A percentile compares a stretch with the other conserved stretches of the same genome.
These are phyloP conservation scores for Chydorus sphaericus DNA, from an alignment of 2,888 invertebrate species.

Conservation along the genomic window DNA sequence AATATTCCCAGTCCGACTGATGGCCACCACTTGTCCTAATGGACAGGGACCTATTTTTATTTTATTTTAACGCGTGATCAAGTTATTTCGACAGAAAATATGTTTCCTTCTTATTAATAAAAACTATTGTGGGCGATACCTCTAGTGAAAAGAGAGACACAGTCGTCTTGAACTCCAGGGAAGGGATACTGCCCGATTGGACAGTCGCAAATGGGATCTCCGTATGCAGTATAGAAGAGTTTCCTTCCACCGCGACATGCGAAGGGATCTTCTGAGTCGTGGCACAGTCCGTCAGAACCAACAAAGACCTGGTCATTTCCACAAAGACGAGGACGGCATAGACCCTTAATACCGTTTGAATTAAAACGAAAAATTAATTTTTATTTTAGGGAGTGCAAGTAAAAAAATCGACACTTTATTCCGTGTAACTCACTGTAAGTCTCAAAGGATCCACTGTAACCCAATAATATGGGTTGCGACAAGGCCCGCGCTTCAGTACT, in stretches of 20 bases:
- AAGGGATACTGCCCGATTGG: slow-evolving; percentile 12
- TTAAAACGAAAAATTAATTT: too few relatives aligned
- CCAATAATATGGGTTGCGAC: neutral
- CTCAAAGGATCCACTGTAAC: slow-evolving; percentile 12
- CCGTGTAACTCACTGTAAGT: too few relatives aligned
- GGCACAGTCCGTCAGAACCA: slow-evolving; percentile 8
- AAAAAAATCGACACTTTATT: too few relatives aligned
- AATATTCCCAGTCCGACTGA: neutral
- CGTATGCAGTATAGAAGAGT: slow-evolving; percentile 13
- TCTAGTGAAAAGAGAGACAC: slow-evolving; percentile 11
- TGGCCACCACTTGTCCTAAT: neutral
- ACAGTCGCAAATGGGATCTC: slow-evolving; percentile 13
- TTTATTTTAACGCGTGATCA: neutral
- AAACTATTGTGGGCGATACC: too few relatives aligned
- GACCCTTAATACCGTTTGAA: neutral
- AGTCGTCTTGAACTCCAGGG: slow-evolving; percentile 3
- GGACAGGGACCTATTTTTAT: neutral
- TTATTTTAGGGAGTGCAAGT: too few relatives aligned
- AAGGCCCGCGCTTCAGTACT: slow-evolving; percentile 11
- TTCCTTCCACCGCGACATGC: slow-evolving; percentile 10
- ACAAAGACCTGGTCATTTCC: slow-evolving; percentile 8
- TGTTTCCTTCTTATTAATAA: too few relatives aligned
- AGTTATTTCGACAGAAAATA: too few relatives aligned
- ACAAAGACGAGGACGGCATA: slow-evolving; percentile 11
- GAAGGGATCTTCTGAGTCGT: slow-evolving; percentile 8